A percentile compares a stretch with the other conserved stretches of the same genome.
Conservation (phyloP, 1,140 invertebrate genomes). For the Drosophila ohnishii region DNA sequence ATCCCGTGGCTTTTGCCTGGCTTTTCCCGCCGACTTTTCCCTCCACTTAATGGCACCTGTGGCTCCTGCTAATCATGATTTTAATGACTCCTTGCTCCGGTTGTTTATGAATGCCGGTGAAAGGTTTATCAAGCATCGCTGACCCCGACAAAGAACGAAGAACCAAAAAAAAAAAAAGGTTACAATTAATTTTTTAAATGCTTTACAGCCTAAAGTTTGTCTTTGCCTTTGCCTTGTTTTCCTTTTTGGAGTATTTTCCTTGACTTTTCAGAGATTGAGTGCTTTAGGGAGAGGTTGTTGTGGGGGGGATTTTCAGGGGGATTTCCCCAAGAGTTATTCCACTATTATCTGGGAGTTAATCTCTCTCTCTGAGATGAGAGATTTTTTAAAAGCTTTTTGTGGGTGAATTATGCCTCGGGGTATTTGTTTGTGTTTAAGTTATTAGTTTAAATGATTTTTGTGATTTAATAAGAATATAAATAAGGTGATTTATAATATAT, state of each 20-base stretch:
- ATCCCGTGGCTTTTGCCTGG: slow-evolving; percentile 17
- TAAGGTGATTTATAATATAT: no score
- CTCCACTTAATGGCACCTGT: slow-evolving; percentile 70
- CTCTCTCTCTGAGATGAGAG: not conserved
- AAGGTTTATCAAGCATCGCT: slow-evolving; percentile 57
- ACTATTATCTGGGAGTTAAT: not conserved
- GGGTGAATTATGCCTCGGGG: no score
- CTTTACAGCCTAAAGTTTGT: slow-evolving; percentile 54
- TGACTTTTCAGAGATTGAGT: slow-evolving; percentile 6
- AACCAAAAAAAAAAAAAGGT: slow-evolving; percentile 21
- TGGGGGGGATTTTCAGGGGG: not conserved
- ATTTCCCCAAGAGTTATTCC: slow-evolving; percentile 3
- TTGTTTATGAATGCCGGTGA: slow-evolving; percentile 36
- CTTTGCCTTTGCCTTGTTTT: slow-evolving; percentile 6
- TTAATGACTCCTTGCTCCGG: slow-evolving; percentile 57
- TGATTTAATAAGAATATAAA: no score
- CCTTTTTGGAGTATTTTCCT: not conserved
- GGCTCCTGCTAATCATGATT: slow-evolving; percentile 71
- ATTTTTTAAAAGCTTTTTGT: not conserved
- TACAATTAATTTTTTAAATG: slow-evolving; percentile 72
- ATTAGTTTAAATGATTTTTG: not conserved
- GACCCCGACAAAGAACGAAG: not conserved
- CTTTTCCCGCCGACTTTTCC: not conserved
- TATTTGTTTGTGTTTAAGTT: not conserved
- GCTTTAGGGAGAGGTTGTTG: slow-evolving; percentile 3